phyloP scores from a whole-genome alignment of 2,888 invertebrate genomes.

The Tetropium fuscum region DNA sequence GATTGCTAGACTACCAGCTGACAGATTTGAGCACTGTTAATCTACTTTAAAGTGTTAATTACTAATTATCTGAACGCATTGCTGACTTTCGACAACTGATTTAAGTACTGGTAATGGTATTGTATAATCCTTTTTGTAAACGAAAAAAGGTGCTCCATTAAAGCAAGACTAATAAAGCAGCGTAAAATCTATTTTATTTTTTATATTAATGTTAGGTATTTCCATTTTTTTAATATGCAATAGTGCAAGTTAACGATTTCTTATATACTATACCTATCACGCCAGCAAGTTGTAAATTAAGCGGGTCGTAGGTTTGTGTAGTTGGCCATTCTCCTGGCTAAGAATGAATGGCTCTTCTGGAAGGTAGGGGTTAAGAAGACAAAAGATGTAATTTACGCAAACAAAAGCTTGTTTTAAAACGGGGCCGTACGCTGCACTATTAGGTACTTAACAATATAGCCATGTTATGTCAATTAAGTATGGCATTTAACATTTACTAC shows the following conservation, averaged over 20 bases:
- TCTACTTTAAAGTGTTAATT: too few species aligned
- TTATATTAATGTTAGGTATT: too few species aligned
- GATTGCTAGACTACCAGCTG: too few species aligned
- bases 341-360: slow-evolving; percentile 10
- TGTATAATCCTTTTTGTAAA: too few species aligned
- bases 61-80: too few species aligned
- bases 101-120: too few species aligned
- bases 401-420: slow-evolving; percentile 20
- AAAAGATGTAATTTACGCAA: slow-evolving; percentile 23
- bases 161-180: too few species aligned
- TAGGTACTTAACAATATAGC: slow-evolving; percentile 18
- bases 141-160: too few species aligned
- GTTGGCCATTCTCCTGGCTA: slow-evolving; percentile 3
- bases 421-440: slow-evolving; percentile 11
- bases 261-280: slow-evolving; percentile 7
- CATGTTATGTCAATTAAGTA: slow-evolving; percentile 22
- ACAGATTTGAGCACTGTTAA: too few species aligned
- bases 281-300: slow-evolving; percentile 12
- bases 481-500: slow-evolving; percentile 24
- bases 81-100: too few species aligned
- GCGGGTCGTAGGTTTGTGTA: slow-evolving; percentile 19
- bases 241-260: slow-evolving; percentile 2
- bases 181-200: too few species aligned
- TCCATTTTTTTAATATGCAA: too few species aligned
- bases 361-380: slow-evolving; percentile 7